A percentile compares a stretch with the other conserved stretches of the same genome.
Evolutionary conservation across 2,113 vertebrate genomes (phyloP).

Genomic region (Melanocharis versteri): DNA sequence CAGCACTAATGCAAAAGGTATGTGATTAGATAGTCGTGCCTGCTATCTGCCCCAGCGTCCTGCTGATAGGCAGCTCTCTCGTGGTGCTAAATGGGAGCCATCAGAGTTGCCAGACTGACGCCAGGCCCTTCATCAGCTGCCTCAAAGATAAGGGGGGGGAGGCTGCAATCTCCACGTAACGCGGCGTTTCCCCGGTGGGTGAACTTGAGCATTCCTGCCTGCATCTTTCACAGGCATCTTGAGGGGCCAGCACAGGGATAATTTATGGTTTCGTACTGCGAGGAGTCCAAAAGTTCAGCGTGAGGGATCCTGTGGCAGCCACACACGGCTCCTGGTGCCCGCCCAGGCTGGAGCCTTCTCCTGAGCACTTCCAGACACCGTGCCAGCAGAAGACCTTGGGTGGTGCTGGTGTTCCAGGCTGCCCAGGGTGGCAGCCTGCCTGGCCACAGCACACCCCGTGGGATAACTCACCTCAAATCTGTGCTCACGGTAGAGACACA

Average conservation of each 20-base stretch:
- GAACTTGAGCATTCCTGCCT: constrained; percentile 52
- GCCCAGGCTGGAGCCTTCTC: background rate
- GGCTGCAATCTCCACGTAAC: constrained; percentile 22
- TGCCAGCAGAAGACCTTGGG: background rate
- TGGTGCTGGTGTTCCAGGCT: background rate
- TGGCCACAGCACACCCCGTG: fast-evolving
- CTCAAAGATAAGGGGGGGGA: constrained; percentile 77
- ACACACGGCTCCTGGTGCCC: fast-evolving
- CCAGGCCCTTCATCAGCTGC: constrained; percentile 76
- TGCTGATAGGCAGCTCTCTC: constrained; percentile 85
- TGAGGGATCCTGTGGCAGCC: background rate
- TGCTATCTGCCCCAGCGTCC: constrained; percentile 67
- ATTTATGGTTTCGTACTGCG: background rate
- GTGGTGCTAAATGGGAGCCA: constrained; percentile 79
- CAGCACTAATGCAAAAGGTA: constrained; percentile 57
- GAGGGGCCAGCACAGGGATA: background rate
- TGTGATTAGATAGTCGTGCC: constrained; percentile 65
- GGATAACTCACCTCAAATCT: background rate
- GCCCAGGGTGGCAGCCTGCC: background rate
- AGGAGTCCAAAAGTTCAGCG: background rate
- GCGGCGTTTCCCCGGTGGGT: constrained; percentile 16
- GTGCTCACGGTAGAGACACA: fast-evolving
- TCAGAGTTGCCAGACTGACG: constrained; percentile 82
- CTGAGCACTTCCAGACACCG: background rate
- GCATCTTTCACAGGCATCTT: constrained; percentile 35